Conservation (phyloP, 1,140 invertebrate species). For the Anastrepha obliqua region DNA sequence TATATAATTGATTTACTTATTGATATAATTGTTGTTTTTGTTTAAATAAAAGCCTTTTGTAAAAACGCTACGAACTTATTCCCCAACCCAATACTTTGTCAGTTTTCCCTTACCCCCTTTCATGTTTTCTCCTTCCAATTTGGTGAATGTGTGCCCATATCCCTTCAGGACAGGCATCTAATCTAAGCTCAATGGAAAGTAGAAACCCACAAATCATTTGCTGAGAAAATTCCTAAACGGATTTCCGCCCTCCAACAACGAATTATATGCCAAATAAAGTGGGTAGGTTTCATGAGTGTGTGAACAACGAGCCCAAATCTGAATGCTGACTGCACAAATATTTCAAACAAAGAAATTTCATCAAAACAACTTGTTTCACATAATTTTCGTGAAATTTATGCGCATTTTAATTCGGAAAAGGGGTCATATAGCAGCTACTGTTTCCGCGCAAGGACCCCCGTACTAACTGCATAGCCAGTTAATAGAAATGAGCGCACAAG, state of each 20-base stretch:
- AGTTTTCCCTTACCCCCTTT: too few relatives aligned
- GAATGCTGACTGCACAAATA: background rate
- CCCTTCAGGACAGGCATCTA: too few relatives aligned
- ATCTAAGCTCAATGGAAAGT: too few relatives aligned
- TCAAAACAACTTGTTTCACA: conserved; percentile 9
- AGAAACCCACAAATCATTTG: background rate
- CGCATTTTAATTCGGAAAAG: background rate
- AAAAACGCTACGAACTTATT: too few relatives aligned
- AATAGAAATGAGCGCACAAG: conserved; percentile 8
- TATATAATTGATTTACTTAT: too few relatives aligned
- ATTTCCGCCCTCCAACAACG: background rate
- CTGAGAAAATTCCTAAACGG: background rate
- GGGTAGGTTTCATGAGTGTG: background rate
- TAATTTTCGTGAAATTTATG: conserved; percentile 23
- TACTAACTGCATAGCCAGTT: background rate
- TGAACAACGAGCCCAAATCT: background rate
- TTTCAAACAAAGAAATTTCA: too few relatives aligned
- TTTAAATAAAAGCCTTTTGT: too few relatives aligned
- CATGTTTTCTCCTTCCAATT: too few relatives aligned
- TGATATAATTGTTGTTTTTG: too few relatives aligned
- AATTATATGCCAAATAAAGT: background rate
- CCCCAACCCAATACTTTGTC: too few relatives aligned
- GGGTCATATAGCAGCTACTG: conserved; percentile 20
- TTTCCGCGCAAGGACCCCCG: background rate
- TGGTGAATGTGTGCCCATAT: too few relatives aligned